A percentile compares a stretch with the other conserved stretches of the same genome.
Conservation (phyloP, 2,113 vertebrate genomes). For the Daubentonia madagascariensis region DNA sequence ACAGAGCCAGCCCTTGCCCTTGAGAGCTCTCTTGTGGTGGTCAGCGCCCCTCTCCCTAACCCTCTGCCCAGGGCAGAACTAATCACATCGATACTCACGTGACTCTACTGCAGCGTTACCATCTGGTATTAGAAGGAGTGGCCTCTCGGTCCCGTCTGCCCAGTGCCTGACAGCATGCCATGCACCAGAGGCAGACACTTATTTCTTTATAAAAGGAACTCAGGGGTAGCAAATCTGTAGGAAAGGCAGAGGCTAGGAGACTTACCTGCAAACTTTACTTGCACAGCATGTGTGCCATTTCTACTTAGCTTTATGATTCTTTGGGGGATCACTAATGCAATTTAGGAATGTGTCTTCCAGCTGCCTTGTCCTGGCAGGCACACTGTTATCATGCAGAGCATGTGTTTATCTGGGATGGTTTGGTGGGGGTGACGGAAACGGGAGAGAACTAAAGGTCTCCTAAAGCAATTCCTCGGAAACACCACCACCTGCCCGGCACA, state of each 20-base stretch:
- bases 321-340: neutral
- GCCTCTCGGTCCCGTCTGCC: neutral
- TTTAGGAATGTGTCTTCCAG: neutral
- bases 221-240: neutral
- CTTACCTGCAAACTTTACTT: neutral
- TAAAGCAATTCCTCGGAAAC: neutral
- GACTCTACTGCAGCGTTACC: neutral
- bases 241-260: neutral
- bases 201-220: neutral
- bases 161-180: neutral
- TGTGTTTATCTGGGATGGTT: neutral
- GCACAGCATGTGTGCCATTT: rapidly evolving
- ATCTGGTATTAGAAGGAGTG: neutral
- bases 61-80: neutral
- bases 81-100: neutral
- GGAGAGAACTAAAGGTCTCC: neutral
- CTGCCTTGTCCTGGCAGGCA: neutral
- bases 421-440: neutral
- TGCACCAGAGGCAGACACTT: neutral
- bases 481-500: neutral
- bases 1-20: neutral
- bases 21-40: neutral
- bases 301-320: neutral
- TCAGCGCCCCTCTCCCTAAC: neutral
- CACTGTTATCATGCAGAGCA: too few species aligned